Conservation (phyloP, 92 coral and sea anemone genomes). For the Epizoanthus ramosus region DNA sequence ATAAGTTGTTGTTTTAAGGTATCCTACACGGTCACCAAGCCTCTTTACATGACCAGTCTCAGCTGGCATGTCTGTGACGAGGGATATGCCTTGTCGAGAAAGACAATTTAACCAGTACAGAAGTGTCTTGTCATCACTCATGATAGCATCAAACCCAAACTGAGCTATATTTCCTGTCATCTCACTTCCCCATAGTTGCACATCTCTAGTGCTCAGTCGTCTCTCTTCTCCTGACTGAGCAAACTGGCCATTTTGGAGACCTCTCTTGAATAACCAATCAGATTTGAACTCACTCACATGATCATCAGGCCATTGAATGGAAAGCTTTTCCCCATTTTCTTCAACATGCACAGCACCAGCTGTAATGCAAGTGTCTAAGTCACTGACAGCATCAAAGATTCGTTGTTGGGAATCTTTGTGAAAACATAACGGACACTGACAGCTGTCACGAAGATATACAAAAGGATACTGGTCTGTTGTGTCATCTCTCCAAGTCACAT, state of each 20-base stretch:
- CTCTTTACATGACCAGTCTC: slow-evolving; percentile 73
- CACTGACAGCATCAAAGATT: slow-evolving; percentile 57
- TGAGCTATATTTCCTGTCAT: slow-evolving; percentile 62
- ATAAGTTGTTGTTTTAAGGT: slow-evolving; percentile 67
- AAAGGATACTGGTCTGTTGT: slow-evolving; percentile 64
- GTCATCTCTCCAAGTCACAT: slow-evolving; percentile 73
- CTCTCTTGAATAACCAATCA: slow-evolving; percentile 61
- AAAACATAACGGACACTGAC: slow-evolving; percentile 77
- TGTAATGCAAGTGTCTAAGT: slow-evolving; percentile 47
- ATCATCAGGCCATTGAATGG: slow-evolving; percentile 75
- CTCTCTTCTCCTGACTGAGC: neutral
- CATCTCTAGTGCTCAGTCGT: slow-evolving; percentile 50
- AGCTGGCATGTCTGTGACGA: slow-evolving; percentile 69
- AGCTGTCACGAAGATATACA: slow-evolving; percentile 81
- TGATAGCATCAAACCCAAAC: slow-evolving; percentile 61
- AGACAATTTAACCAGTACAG: slow-evolving; percentile 68
- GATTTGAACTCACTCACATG: slow-evolving; percentile 73
- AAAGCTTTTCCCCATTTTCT: slow-evolving; percentile 54
- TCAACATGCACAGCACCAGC: slow-evolving; percentile 48
- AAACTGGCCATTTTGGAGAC: slow-evolving; percentile 47
- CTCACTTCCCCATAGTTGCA: slow-evolving; percentile 75
- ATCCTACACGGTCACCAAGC: slow-evolving; percentile 73
- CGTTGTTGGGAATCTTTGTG: slow-evolving; percentile 70
- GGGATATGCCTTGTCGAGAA: slow-evolving; percentile 68
- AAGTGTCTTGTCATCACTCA: slow-evolving; percentile 61